These are phyloP conservation scores for Crypturellus undulatus DNA, from an alignment of 2,113 vertebrate genomes.

Conservation along the genomic window DNA sequence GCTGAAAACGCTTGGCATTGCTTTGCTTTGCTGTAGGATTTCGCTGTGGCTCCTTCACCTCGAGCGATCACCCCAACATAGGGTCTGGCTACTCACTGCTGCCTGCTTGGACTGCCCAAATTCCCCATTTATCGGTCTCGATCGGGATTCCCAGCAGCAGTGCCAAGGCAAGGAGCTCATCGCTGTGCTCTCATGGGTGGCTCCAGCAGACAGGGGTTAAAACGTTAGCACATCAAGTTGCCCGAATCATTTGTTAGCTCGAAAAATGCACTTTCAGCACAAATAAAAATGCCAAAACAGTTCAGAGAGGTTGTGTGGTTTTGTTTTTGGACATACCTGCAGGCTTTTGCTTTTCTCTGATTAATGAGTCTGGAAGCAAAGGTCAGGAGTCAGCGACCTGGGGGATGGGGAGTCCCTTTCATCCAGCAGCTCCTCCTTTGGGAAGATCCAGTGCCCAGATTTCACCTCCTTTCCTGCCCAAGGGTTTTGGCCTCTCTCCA, in stretches of 20 bases:
- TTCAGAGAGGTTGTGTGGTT: not conserved
- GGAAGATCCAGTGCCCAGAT: not conserved
- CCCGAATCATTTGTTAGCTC: not conserved
- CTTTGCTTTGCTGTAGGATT: not conserved
- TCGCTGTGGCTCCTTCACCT: not conserved
- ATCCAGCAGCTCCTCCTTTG: not conserved
- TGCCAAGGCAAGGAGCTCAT: not conserved
- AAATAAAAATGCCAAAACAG: not conserved
- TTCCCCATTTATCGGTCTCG: not conserved
- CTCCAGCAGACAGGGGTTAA: not conserved
- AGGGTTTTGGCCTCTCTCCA: not conserved
- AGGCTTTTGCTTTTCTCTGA: not conserved
- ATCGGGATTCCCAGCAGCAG: not conserved
- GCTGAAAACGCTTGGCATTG: not conserved
- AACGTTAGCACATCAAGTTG: not conserved
- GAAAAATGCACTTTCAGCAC: not conserved
- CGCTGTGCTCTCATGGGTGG: not conserved
- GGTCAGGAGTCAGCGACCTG: not conserved
- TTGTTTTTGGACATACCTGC: not conserved
- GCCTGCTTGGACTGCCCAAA: not conserved
- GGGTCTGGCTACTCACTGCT: not conserved
- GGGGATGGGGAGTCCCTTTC: not conserved
- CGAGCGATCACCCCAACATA: not conserved
- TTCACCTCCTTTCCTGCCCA: not conserved
- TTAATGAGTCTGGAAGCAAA: not conserved